phyloP scores from a whole-genome alignment of 53 echinoderm and acorn worm species.

The Holothuria leucospilota region DNA sequence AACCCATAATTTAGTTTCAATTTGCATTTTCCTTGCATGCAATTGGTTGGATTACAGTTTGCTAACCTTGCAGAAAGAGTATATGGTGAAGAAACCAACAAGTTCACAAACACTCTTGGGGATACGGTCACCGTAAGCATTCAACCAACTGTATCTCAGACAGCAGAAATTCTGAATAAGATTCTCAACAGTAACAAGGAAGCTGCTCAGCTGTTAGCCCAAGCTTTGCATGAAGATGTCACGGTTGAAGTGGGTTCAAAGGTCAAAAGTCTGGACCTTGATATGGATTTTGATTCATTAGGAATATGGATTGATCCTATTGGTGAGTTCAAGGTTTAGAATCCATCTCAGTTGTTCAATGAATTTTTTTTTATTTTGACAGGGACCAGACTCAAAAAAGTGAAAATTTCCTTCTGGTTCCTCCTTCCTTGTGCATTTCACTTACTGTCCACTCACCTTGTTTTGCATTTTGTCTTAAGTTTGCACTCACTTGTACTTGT shows the following conservation, averaged over 20 bases:
- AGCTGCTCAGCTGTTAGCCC: slow-evolving; percentile 81
- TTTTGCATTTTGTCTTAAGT: no score
- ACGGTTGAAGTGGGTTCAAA: slow-evolving; percentile 46
- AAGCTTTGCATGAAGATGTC: slow-evolving; percentile 71
- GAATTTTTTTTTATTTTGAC: background rate
- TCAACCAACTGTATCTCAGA: slow-evolving; percentile 66
- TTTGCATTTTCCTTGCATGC: no score
- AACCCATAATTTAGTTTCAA: no score
- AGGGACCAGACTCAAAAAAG: no score
- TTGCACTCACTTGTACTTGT: no score
- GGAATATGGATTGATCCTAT: slow-evolving; percentile 99
- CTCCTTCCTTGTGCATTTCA: no score
- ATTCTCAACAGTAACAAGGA: slow-evolving; percentile 77
- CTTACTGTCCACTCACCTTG: no score
- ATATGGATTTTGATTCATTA: slow-evolving; percentile 67
- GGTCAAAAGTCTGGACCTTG: slow-evolving; percentile 9
- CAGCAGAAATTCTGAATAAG: slow-evolving; percentile 76
- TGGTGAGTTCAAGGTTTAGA: slow-evolving; percentile 51
- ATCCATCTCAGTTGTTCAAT: background rate
- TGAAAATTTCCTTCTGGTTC: no score
- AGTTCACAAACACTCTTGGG: slow-evolving; percentile 92
- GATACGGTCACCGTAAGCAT: slow-evolving; percentile 82
- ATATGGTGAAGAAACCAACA: slow-evolving; percentile 94
- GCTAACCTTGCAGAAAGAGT: slow-evolving; percentile 66
- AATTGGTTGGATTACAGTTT: slow-evolving; percentile 33